Evolutionary conservation across 1,140 invertebrate species (phyloP).

Genomic region (Spodoptera litura): DNA sequence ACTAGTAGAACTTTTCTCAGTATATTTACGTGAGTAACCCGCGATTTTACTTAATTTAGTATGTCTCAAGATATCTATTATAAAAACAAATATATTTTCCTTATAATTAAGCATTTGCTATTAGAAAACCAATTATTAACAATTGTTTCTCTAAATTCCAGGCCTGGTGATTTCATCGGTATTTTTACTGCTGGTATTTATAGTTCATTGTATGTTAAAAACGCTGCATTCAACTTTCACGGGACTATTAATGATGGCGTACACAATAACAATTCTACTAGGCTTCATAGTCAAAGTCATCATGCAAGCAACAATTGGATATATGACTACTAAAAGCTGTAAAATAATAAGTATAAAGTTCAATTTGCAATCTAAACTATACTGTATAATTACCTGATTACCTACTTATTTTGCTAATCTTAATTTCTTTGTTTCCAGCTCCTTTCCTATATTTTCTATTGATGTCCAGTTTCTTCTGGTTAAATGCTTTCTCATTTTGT

Average conservation of each 20-base stretch:
- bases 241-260: constrained; percentile 76
- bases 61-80: too few species aligned
- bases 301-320: background rate
- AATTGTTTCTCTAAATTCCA: constrained; percentile 47
- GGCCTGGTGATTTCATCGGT: constrained; percentile 68
- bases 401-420: too few species aligned
- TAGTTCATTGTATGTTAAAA: constrained; percentile 69
- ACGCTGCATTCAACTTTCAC: constrained; percentile 66
- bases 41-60: too few species aligned
- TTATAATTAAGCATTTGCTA: too few species aligned
- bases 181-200: constrained; percentile 69
- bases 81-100: too few species aligned
- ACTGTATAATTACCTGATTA: too few species aligned
- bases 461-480: constrained; percentile 91
- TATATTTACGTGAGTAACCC: too few species aligned
- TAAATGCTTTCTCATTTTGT: constrained; percentile 90
- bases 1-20: too few species aligned
- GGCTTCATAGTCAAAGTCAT: constrained; percentile 58
- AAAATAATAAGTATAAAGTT: background rate
- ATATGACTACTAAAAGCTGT: background rate
- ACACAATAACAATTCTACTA: constrained; percentile 61
- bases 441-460: constrained; percentile 86
- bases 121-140: background rate
- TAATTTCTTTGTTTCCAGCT: constrained; percentile 44
- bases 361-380: too few species aligned